phyloP scores from a whole-genome alignment of 2,113 vertebrate genomes.

The Platichthys flesus region DNA sequence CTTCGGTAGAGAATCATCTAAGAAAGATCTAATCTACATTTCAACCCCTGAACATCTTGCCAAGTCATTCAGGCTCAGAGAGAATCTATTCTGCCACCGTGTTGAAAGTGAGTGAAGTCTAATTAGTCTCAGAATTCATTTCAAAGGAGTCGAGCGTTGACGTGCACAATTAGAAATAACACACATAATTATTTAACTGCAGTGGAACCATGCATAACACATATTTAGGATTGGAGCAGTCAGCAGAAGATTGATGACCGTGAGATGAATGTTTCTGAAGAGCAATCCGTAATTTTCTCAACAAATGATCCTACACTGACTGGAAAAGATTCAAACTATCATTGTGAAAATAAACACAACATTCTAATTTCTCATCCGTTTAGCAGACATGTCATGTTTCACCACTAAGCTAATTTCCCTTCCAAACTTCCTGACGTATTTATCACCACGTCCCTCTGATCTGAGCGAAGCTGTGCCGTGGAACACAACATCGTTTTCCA shows the following conservation, averaged over 20 bases:
- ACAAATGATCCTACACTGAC: not conserved
- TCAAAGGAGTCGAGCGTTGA: not conserved
- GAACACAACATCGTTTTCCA: slow-evolving; percentile 36
- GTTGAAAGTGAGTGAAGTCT: not conserved
- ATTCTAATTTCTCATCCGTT: slow-evolving; percentile 27
- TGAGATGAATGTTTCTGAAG: not conserved
- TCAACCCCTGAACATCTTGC: not conserved
- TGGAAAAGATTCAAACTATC: slow-evolving; percentile 13
- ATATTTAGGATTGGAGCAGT: not conserved
- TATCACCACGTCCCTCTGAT: slow-evolving; percentile 47
- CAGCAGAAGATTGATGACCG: slow-evolving; percentile 9
- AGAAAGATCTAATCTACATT: not conserved
- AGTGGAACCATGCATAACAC: too few species aligned
- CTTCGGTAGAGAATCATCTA: not conserved
- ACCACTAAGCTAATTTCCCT: slow-evolving; percentile 6
- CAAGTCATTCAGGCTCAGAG: not conserved
- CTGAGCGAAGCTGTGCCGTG: slow-evolving; percentile 16
- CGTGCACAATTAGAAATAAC: too few species aligned
- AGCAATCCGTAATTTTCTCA: not conserved
- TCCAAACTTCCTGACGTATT: slow-evolving; percentile 43
- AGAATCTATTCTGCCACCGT: too few species aligned
- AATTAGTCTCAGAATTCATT: not conserved
- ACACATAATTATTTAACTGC: too few species aligned
- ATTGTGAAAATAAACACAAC: slow-evolving; percentile 11
- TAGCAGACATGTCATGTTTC: not conserved